These are phyloP conservation scores for Idris sp. DNA, from an alignment of 1,140 invertebrate genomes.

Conservation along the genomic window DNA sequence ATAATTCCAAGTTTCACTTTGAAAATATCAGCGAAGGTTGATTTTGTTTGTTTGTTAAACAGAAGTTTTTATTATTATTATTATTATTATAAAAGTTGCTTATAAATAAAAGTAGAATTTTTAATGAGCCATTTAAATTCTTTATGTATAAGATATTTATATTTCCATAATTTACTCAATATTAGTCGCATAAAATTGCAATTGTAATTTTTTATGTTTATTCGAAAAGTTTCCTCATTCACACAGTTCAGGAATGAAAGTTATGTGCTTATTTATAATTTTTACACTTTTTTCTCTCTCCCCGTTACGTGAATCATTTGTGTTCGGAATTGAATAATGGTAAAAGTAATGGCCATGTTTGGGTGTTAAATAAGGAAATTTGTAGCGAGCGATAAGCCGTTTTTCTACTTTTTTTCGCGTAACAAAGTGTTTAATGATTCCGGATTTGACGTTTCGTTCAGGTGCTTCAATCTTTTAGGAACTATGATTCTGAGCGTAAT, in stretches of 20 bases:
- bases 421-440: conserved; percentile 29
- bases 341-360: conserved; percentile 42
- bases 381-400: conserved; percentile 20
- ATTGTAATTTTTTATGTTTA: conserved; percentile 6
- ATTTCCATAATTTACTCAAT: too few species aligned
- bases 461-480: not conserved
- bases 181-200: conserved; percentile 3
- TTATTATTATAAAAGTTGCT: too few species aligned
- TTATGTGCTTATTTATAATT: conserved; percentile 42
- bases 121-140: too few species aligned
- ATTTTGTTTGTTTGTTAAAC: too few species aligned
- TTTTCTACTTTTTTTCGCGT: conserved; percentile 37
- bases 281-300: conserved; percentile 39
- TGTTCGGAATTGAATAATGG: conserved; percentile 45
- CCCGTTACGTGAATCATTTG: conserved; percentile 47
- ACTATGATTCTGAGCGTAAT: conserved; percentile 10
- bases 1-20: too few species aligned
- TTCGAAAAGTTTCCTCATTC: conserved; percentile 24
- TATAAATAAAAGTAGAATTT: too few species aligned
- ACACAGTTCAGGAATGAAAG: conserved; percentile 16
- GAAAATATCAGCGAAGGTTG: too few species aligned
- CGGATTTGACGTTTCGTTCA: conserved; percentile 6
- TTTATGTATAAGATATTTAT: too few species aligned
- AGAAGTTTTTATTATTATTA: too few species aligned
- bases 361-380: conserved; percentile 44